Conservation (phyloP, 2,797 vertebrate species). For the Kryptopterus vitreolus region DNA sequence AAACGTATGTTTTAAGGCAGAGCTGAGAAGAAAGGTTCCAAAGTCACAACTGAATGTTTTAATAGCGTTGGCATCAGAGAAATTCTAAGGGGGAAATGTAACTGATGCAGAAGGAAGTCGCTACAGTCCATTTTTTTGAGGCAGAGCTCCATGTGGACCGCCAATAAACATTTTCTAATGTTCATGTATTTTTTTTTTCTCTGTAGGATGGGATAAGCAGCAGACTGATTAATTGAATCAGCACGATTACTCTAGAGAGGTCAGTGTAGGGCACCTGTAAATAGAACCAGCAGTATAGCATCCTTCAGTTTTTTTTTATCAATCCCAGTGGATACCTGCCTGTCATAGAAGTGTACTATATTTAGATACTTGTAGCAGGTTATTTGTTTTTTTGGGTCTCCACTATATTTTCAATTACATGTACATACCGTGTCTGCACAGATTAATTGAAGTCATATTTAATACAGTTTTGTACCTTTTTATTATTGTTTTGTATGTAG, state of each 20-base stretch:
- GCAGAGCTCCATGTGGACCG: neutral
- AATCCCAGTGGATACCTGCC: slow-evolving; percentile 16
- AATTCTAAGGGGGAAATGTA: neutral
- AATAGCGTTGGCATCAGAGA: neutral
- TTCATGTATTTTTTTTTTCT: slow-evolving; percentile 15
- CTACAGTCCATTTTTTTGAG: slow-evolving; percentile 14
- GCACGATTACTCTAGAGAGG: slow-evolving; percentile 20
- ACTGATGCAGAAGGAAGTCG: neutral
- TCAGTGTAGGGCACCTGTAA: slow-evolving; percentile 8
- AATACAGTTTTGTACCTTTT: slow-evolving; percentile 74
- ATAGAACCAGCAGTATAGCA: slow-evolving; percentile 33
- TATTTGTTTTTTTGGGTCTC: slow-evolving; percentile 56
- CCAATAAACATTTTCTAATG: neutral
- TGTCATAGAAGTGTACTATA: slow-evolving; percentile 43
- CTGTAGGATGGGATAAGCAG: neutral
- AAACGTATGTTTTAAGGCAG: neutral
- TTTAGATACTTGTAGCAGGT: slow-evolving; percentile 55
- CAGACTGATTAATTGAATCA: slow-evolving; percentile 2
- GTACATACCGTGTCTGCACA: slow-evolving; percentile 72
- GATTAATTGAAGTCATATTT: slow-evolving; percentile 70
- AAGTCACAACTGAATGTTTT: slow-evolving; percentile 39
- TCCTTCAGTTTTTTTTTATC: slow-evolving; percentile 41
- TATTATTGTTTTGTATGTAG: slow-evolving; percentile 72
- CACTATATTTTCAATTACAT: slow-evolving; percentile 74
- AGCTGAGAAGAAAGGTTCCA: neutral